Evolutionary conservation across 2,888 invertebrate species (phyloP), one percentile per base, ranked within the genome.

Genomic region (Tubulanus polymorphus): DNA sequence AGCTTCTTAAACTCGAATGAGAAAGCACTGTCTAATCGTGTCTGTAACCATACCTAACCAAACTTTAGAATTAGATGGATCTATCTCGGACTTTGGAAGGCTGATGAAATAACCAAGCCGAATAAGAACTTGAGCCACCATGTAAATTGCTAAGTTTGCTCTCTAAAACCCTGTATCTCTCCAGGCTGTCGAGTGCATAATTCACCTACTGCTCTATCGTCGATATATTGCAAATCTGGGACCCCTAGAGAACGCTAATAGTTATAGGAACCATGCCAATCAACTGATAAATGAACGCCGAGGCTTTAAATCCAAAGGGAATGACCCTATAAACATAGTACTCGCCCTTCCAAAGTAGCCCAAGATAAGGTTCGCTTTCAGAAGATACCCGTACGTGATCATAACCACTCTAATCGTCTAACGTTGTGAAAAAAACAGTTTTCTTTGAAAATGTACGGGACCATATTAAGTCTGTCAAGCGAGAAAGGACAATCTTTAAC

Each of bases 251-350:
- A 25, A 15, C 59, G 32, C 18, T 41, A 37, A 47, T 53, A 8
- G 32, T 12, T 2, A 53, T 53, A n/a, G 20, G 48, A 3, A 18
- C n/a, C 51, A 55, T 55, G 8, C 55, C 53, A 2, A 49, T 45
- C 2, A 30, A 25, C 35, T 55, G 58, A 26, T 58, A 55, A 5
- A 58, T 48, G 26, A 30, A 58, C 12, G 58, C n/a, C 1, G 55
- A 52, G 1, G 46, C 48, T 29, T 57, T 58, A 51, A 48, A 58
- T 0, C 58, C 55, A 35, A 58, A 62, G 26, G 29, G 69, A 63
- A 48, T 49, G 37, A 45, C n/a, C n/a, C n/a, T n/a, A n/a, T n/a
- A n/a, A n/a, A n/a, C n/a, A n/a, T n/a, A n/a, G n/a, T n/a, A n/a
- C 41, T 51, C 54, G 50, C 1, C 49, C 53, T 1, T 48, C 51